Conservation (phyloP, 2,888 invertebrate species). For the Polydrusus pterygomalis region DNA sequence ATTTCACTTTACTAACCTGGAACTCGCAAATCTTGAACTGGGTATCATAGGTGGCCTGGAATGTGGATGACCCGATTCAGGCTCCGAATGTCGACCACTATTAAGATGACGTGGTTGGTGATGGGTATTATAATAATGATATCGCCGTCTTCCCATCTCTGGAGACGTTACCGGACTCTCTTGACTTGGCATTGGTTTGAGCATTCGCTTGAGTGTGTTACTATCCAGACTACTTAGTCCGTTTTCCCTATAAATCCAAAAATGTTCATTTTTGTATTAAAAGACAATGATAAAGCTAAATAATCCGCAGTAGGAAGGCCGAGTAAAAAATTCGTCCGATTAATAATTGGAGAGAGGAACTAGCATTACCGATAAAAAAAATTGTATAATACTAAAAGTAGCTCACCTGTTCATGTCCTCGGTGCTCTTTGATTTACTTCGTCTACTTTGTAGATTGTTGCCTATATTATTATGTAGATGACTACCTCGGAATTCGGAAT, state of each 20-base stretch:
- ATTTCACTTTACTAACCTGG: conserved; percentile 71
- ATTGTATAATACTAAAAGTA: no score
- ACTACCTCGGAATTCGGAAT: conserved; percentile 80
- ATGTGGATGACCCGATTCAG: conserved; percentile 74
- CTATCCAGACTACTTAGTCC: conserved; percentile 80
- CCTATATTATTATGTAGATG: conserved; percentile 82
- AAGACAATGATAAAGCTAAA: no score
- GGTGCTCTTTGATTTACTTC: conserved; percentile 91
- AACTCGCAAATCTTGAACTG: conserved; percentile 77
- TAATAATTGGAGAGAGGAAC: no score
- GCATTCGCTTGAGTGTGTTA: conserved; percentile 92
- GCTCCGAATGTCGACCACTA: conserved; percentile 72
- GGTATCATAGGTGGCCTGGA: conserved; percentile 77
- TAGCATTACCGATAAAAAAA: no score
- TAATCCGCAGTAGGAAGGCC: no score
- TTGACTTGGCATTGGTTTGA: conserved; percentile 93
- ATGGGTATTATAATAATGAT: conserved; percentile 80
- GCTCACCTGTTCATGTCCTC: conserved; percentile 82
- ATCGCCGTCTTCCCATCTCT: conserved; percentile 88
- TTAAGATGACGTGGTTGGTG: conserved; percentile 77
- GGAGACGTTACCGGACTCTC: conserved; percentile 94
- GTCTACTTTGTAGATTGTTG: conserved; percentile 79
- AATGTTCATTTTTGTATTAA: no score
- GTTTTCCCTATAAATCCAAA: conserved; percentile 46
- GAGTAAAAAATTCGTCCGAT: no score